These are phyloP conservation scores for Pseudoips prasinana DNA, from an alignment of 2,888 invertebrate genomes.

Conservation along the genomic window DNA sequence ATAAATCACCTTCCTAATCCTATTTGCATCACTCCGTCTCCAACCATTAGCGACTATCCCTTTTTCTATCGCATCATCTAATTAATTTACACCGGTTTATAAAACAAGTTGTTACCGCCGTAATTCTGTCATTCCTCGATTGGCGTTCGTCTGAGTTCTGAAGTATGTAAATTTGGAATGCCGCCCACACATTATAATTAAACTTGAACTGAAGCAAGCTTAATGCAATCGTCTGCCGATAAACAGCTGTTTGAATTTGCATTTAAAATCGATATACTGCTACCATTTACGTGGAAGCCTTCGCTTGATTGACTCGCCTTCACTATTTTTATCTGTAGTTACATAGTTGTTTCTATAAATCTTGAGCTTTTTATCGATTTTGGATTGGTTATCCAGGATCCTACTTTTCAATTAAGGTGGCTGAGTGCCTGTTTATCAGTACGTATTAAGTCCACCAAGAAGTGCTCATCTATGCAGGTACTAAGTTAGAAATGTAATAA, in stretches of 20 bases:
- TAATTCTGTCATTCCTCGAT: constrained; percentile 69
- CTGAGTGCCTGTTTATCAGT: constrained; percentile 1
- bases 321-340: constrained; percentile 31
- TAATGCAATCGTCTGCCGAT: constrained; percentile 65
- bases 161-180: constrained; percentile 32
- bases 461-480: too few species aligned
- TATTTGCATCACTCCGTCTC: constrained; percentile 38
- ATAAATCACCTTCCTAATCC: constrained; percentile 49
- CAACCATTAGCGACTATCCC: constrained; percentile 54
- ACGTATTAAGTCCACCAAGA: too few species aligned
- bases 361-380: constrained; percentile 19
- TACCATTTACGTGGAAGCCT: constrained; percentile 34
- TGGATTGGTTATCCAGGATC: constrained; percentile 7
- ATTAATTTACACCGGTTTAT: constrained; percentile 78
- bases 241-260: constrained; percentile 74
- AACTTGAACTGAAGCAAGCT: constrained; percentile 55
- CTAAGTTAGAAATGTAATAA: too few species aligned
- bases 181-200: constrained; percentile 72
- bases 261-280: constrained; percentile 64
- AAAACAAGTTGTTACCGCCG: constrained; percentile 45
- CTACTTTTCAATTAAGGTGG: constrained; percentile 17
- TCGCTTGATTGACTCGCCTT: constrained; percentile 38
- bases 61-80: constrained; percentile 69
- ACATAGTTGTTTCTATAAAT: constrained; percentile 25
- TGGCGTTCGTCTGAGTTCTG: constrained; percentile 44